These are phyloP conservation scores for Sylvia borin DNA, from an alignment of 2,797 vertebrate genomes.

Conservation along the genomic window DNA sequence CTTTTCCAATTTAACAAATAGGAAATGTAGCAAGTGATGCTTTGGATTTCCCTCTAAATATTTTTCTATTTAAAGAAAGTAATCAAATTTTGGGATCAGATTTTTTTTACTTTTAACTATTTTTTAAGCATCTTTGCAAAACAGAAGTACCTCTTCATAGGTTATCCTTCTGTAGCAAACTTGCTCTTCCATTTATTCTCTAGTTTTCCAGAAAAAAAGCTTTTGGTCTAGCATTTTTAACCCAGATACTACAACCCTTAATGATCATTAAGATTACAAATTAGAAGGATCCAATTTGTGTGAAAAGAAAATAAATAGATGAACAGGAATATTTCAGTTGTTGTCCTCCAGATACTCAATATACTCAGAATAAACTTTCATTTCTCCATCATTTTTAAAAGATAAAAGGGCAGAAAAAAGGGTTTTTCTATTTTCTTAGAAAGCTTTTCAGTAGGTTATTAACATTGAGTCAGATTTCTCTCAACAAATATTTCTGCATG, in stretches of 20 bases:
- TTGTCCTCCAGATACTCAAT: not conserved
- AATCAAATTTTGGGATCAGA: not conserved
- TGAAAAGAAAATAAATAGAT: not conserved
- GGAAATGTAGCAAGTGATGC: not conserved
- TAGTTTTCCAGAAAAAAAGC: not conserved
- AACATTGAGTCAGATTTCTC: not conserved
- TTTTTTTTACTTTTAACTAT: not conserved
- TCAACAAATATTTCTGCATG: not conserved
- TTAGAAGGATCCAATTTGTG: not conserved
- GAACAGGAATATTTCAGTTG: not conserved
- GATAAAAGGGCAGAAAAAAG: rapidly evolving
- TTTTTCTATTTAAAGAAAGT: not conserved
- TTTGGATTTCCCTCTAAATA: not conserved
- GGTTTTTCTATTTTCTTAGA: not conserved
- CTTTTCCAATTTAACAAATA: not conserved
- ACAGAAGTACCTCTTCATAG: not conserved
- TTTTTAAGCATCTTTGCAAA: not conserved
- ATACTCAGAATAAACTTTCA: not conserved
- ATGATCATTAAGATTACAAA: not conserved
- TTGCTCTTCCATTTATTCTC: not conserved
- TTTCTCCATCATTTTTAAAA: not conserved
- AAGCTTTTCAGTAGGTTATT: not conserved
- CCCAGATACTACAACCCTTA: not conserved
- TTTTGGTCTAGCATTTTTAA: not conserved
- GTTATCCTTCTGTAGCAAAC: not conserved